Evolutionary conservation across 2,888 invertebrate genomes (phyloP).

Genomic region (Campoplex nolae): DNA sequence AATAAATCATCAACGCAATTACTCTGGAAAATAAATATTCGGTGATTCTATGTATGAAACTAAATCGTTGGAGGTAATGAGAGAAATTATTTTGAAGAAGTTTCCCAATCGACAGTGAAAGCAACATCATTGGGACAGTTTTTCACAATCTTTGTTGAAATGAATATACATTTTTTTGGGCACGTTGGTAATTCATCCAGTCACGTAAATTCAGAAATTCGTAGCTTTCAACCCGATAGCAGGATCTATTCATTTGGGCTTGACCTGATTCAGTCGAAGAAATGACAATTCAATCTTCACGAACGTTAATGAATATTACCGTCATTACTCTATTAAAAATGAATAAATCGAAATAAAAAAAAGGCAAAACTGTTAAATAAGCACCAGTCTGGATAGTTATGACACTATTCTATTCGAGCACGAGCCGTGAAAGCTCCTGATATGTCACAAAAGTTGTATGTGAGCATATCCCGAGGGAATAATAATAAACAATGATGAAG

Average conservation of each 20-base stretch:
- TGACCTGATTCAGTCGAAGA: too few species aligned
- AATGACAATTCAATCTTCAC: not conserved
- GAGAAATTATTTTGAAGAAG: too few species aligned
- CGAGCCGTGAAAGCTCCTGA: conserved; percentile 23
- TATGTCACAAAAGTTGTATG: conserved; percentile 45
- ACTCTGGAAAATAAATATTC: too few species aligned
- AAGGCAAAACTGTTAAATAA: not conserved
- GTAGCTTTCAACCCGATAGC: not conserved
- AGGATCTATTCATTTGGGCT: too few species aligned
- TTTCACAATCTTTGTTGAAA: too few species aligned
- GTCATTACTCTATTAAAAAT: not conserved
- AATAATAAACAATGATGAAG: conserved; percentile 58
- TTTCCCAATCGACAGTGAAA: not conserved
- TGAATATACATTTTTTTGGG: too few species aligned
- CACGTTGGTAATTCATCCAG: not conserved
- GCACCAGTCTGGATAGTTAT: conserved; percentile 11
- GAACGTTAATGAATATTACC: not conserved
- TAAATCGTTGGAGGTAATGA: not conserved
- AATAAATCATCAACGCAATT: not conserved
- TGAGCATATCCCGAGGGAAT: conserved; percentile 49
- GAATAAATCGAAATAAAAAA: not conserved
- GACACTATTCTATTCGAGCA: conserved; percentile 41
- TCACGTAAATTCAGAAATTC: not conserved
- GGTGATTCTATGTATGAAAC: not conserved
- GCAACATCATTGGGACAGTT: not conserved